Conservation (phyloP, 2,888 invertebrate species). For the Trisateles emortualis region DNA sequence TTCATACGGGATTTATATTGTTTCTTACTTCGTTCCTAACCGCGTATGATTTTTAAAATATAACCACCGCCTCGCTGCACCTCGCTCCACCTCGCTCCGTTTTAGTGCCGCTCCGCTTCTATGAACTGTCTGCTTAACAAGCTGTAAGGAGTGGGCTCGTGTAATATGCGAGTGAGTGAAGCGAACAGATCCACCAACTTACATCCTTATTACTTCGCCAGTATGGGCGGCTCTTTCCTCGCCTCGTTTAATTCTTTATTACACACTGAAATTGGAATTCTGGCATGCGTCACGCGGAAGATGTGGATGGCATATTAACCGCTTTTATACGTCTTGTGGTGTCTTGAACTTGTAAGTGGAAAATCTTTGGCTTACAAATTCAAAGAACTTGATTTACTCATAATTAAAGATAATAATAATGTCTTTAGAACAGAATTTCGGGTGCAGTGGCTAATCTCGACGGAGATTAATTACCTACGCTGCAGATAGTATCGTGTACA, state of each 20-base stretch:
- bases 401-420: too few relatives aligned
- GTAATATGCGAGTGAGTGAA: conserved; percentile 12
- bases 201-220: conserved; percentile 22
- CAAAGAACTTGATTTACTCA: neutral
- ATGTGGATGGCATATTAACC: conserved; percentile 40
- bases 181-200: conserved; percentile 10
- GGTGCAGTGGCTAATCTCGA: too few relatives aligned
- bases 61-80: too few relatives aligned
- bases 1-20: too few relatives aligned
- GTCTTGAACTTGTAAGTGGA: conserved; percentile 26
- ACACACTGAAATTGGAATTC: conserved; percentile 46
- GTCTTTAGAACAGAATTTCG: too few relatives aligned
- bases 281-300: conserved; percentile 37
- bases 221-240: conserved; percentile 20
- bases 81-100: too few relatives aligned
- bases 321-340: conserved; percentile 22
- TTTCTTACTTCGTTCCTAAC: too few relatives aligned
- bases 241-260: conserved; percentile 46
- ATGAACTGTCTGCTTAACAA: neutral
- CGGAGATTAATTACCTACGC: too few relatives aligned
- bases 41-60: too few relatives aligned
- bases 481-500: too few relatives aligned
- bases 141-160: conserved; percentile 1
- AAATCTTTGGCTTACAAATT: conserved; percentile 7
- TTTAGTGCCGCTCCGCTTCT: too few relatives aligned